Percentiles rank a stretch among this genome's conserved stretches.
These are phyloP conservation scores for Astreopora myriophthalma DNA, from an alignment of 64 coral and sea anemone species.

Conservation along the genomic window DNA sequence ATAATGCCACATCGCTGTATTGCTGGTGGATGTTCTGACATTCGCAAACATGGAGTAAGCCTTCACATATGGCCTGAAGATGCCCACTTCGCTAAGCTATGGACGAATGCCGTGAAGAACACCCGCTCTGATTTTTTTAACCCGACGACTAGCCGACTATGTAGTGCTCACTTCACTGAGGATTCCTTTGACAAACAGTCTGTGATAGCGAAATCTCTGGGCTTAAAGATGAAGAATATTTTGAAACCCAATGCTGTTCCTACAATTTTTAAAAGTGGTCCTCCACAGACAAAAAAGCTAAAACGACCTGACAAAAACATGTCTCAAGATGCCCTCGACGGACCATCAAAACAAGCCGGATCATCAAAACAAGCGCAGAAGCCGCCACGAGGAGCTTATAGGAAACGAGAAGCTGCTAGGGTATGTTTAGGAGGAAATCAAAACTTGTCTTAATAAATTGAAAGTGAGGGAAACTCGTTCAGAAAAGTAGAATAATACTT, in stretches of 20 bases:
- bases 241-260: background rate
- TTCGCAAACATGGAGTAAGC: background rate
- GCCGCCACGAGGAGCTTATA: too few relatives aligned
- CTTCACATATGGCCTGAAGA: constrained; percentile 10
- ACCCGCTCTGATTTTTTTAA: background rate
- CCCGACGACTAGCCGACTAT: too few relatives aligned
- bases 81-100: background rate
- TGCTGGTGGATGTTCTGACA: background rate
- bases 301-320: background rate
- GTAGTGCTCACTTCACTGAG: too few relatives aligned
- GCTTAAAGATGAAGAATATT: background rate
- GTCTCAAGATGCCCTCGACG: too few relatives aligned
- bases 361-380: too few relatives aligned
- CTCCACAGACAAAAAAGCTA: background rate
- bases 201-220: background rate
- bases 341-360: too few relatives aligned
- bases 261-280: background rate
- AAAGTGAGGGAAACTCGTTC: too few relatives aligned
- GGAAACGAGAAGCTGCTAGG: too few relatives aligned
- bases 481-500: too few relatives aligned
- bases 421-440: too few relatives aligned
- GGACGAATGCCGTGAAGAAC: background rate
- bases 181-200: too few relatives aligned
- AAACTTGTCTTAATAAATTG: too few relatives aligned
- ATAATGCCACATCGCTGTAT: background rate